Percentiles rank a stretch among this genome's conserved stretches.
phyloP scores from a whole-genome alignment of 2,888 invertebrate genomes.

The Lasioglossum leucozonium region DNA sequence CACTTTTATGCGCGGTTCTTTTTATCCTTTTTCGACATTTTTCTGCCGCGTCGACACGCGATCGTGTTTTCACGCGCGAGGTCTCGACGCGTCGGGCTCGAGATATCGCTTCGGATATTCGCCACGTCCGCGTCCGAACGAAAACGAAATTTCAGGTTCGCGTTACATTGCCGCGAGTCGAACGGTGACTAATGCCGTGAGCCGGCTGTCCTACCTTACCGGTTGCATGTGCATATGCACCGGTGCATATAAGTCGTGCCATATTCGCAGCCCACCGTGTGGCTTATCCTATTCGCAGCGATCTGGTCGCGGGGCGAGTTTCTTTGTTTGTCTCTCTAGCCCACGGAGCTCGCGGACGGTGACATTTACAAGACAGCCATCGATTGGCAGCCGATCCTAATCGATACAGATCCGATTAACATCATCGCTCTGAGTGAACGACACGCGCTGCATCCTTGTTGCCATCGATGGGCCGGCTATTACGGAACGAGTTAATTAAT shows the following conservation, averaged over 20 bases:
- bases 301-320: constrained; percentile 45
- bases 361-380: constrained; percentile 47
- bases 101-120: constrained; percentile 17
- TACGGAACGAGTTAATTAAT: constrained; percentile 24
- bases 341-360: constrained; percentile 40
- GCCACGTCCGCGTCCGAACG: constrained; percentile 30
- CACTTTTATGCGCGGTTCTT: not conserved
- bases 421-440: constrained; percentile 21
- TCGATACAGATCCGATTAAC: constrained; percentile 38
- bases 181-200: constrained; percentile 74
- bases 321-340: constrained; percentile 62
- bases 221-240: constrained; percentile 47
- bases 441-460: not conserved
- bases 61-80: constrained; percentile 29
- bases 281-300: constrained; percentile 60
- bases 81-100: too few relatives aligned
- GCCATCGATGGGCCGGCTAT: not conserved
- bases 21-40: constrained; percentile 6
- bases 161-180: constrained; percentile 61
- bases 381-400: constrained; percentile 40
- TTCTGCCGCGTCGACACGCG: not conserved
- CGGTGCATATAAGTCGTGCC: constrained; percentile 63
- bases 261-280: constrained; percentile 69
- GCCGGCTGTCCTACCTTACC: constrained; percentile 62
- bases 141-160: constrained; percentile 59